Evolutionary conservation across 64 coral and sea anemone genomes (phyloP), one percentile per base, ranked within the genome.

Genomic region (Orbicella faveolata): DNA sequence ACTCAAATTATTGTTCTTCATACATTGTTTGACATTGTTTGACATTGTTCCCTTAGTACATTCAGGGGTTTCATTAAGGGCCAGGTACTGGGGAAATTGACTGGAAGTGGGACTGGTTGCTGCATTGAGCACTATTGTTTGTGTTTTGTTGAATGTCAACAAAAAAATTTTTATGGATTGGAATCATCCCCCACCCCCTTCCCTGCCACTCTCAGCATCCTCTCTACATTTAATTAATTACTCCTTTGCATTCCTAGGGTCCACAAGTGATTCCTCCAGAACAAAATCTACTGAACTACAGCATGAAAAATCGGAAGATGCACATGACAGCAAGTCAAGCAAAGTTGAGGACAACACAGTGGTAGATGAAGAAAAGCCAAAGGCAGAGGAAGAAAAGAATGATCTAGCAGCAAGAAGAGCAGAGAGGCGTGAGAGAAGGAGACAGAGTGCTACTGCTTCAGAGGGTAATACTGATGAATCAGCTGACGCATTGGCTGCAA

Each of bases 351-450:
- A 30, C 34, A 63, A 34, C 36, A 18, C 10, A 19, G 54, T 61
- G 5, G 13, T 14, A 21, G 79, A 82, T 9, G 81, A 84, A n/a
- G 79, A 83, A 75, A 92, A 77, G 73, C 54, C 33, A 21, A 78
- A 19, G n/a, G 14, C 57, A 18, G 83, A 92, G 59, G 84, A 79
- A 30, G 67, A 64, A 54, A 48, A 52, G 5, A 66, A 75, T 18
- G 90, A 92, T 68, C 55, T 83, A 26, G 80, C 72, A 63, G 74
- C 83, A 37, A 87, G 84, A 61, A 76, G 83, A 64, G 82, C 83
- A 53, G 90, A 57, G 48, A 86, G 90, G 34, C 83, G 82, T 36
- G 86, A 74, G 39, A 74, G 86, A 57, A 75, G 51, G 55, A 77
- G 36, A 20, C 69, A 75, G 36, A 75, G 54, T 39, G 83, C 79